Conservation (phyloP, 2,888 invertebrate genomes). For the Mythimna albipuncta region DNA sequence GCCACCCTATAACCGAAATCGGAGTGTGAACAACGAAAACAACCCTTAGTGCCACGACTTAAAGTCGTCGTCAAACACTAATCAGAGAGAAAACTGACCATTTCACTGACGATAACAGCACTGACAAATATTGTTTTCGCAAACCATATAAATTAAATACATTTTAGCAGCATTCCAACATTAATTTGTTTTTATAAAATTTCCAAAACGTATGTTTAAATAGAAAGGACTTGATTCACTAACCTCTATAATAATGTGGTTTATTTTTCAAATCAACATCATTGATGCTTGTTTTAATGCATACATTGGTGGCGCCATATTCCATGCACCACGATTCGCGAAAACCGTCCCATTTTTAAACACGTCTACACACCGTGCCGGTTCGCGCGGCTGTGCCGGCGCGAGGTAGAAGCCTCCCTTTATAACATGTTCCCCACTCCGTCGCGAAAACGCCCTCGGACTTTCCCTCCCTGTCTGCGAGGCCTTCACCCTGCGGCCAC, state of each 20-base stretch:
- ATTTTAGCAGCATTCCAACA: background rate
- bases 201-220: too few species aligned
- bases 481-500: background rate
- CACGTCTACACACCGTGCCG: conserved; percentile 27
- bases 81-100: background rate
- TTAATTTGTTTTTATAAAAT: background rate
- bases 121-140: background rate
- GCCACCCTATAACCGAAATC: background rate
- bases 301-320: background rate
- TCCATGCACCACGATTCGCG: background rate
- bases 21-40: background rate
- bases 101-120: background rate
- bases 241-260: background rate
- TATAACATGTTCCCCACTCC: conserved; percentile 29
- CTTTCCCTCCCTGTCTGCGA: conserved; percentile 4
- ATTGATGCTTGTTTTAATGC: background rate
- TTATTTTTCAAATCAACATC: background rate
- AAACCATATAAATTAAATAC: background rate
- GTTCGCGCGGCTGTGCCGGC: conserved; percentile 47
- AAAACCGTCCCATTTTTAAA: background rate
- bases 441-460: background rate
- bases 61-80: background rate
- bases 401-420: conserved; percentile 35
- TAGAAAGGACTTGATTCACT: background rate
- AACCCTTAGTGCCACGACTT: background rate